phyloP scores from a whole-genome alignment of 2,113 vertebrate species.

The Hemichromis elongatus region DNA sequence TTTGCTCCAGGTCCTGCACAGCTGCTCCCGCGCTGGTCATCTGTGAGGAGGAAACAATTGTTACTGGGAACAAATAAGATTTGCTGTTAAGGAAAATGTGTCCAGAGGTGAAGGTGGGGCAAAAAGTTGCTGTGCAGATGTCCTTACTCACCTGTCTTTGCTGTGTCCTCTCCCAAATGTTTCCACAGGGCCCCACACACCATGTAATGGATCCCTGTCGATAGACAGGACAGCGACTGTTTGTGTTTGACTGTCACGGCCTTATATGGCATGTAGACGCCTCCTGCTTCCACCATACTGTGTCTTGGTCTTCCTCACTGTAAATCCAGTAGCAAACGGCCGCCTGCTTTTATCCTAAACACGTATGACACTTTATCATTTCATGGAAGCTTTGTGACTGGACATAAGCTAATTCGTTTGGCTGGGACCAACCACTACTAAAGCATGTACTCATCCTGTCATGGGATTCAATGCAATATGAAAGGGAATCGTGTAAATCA shows the following conservation, averaged over 20 bases:
- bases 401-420: background rate
- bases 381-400: background rate
- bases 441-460: background rate
- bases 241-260: background rate
- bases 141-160: background rate
- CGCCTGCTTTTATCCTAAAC: no score
- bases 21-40: background rate
- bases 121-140: background rate
- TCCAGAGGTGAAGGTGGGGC: background rate
- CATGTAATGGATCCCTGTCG: background rate
- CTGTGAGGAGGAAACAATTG: background rate
- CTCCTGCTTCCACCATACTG: no score
- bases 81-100: background rate
- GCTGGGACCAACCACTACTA: background rate
- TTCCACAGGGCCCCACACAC: fast-evolving
- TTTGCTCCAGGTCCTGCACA: background rate
- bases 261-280: no score
- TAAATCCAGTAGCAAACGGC: background rate
- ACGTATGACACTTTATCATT: no score
- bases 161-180: background rate
- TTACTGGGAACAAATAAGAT: background rate
- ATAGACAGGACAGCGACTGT: no score
- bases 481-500: background rate
- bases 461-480: background rate
- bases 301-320: background rate